Percentiles rank a stretch among this genome's conserved stretches.
Conservation (phyloP, 2,888 invertebrate species). For the Brenthis hecate region DNA sequence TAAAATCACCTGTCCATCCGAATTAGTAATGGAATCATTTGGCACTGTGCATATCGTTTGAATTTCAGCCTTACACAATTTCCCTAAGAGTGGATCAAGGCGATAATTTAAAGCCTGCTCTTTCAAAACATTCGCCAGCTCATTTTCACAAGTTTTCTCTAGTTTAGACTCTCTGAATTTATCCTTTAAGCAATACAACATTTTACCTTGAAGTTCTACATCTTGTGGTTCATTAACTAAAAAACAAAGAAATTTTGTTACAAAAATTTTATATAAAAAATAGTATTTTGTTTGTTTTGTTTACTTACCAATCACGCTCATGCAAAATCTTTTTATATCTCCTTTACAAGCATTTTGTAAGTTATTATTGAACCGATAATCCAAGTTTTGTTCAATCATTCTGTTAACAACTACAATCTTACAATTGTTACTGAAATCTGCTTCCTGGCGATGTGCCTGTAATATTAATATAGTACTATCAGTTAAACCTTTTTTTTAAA, state of each 20-base stretch:
- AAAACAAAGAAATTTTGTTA: constrained; percentile 39
- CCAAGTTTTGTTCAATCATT: constrained; percentile 94
- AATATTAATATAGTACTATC: constrained; percentile 40
- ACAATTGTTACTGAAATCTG: constrained; percentile 91
- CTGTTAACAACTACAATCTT: constrained; percentile 92
- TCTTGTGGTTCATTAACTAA: constrained; percentile 80
- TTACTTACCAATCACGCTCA: constrained; percentile 69
- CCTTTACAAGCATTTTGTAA: constrained; percentile 90
- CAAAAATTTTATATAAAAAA: constrained; percentile 2
- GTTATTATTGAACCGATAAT: constrained; percentile 93
- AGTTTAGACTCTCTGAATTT: constrained; percentile 90
- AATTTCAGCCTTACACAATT: constrained; percentile 89
- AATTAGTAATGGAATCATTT: constrained; percentile 69
- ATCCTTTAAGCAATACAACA: constrained; percentile 90
- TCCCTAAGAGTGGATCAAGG: constrained; percentile 92
- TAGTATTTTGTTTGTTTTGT: neutral
- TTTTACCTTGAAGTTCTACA: constrained; percentile 91
- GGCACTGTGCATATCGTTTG: constrained; percentile 83
- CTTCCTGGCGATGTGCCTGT: constrained; percentile 87
- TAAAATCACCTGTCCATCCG: constrained; percentile 69
- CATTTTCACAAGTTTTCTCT: constrained; percentile 89
- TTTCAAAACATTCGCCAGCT: constrained; percentile 90
- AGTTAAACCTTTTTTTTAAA: neutral
- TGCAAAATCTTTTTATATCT: constrained; percentile 88
- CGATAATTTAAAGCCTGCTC: constrained; percentile 96